Conservation (phyloP, 2,113 vertebrate species). For the Actenoides lindsayi region DNA sequence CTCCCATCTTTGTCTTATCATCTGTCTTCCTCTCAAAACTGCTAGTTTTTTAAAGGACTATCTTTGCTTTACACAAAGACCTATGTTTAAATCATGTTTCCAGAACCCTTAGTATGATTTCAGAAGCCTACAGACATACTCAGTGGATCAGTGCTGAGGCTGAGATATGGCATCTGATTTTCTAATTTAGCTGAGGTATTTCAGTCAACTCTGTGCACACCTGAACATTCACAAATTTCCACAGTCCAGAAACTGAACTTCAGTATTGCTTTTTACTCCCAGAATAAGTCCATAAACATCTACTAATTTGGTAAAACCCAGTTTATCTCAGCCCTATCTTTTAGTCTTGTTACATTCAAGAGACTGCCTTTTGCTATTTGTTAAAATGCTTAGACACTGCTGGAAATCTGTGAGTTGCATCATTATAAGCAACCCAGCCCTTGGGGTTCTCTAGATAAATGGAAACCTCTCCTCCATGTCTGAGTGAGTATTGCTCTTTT, state of each 20-base stretch:
- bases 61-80: neutral
- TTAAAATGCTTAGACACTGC: neutral
- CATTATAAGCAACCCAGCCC: neutral
- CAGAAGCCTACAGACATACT: neutral
- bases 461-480: neutral
- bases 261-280: neutral
- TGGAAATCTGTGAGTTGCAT: neutral
- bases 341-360: neutral
- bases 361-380: neutral
- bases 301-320: neutral
- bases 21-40: neutral
- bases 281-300: neutral
- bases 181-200: neutral
- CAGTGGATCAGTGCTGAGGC: neutral
- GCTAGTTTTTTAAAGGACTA: neutral
- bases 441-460: neutral
- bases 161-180: neutral
- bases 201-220: neutral
- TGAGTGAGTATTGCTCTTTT: neutral
- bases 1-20: neutral
- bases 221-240: neutral
- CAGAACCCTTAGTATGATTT: neutral
- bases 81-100: neutral
- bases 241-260: neutral
- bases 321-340: neutral